Base-by-base conservation (phyloP, 1,140 invertebrate genomes). In the Plutomurus gul region DNA sequence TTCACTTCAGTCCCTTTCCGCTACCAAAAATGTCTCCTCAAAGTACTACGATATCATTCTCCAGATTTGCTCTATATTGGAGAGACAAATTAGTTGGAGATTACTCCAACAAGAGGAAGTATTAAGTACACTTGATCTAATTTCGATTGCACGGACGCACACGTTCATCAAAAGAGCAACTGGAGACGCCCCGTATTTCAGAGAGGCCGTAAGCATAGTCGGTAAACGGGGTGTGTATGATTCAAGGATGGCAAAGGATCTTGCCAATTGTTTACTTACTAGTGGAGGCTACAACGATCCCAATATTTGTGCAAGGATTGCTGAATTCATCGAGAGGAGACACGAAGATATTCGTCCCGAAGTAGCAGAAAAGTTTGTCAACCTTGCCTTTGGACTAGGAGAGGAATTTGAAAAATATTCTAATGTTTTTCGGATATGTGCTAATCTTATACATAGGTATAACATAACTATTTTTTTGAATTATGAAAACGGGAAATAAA, bases 371-470 rank as follows among this genome's bases (percentile, higher is more conserved):
- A 88, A 87, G 83, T 83, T 89, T 1, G 73, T 89, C 5, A 86
- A 83, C n/a, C 85, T 87, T 46, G 85, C 86, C 39, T 90, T 87
- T 78, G 85, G 85, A 65, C 76, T 88, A 8, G 88, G 88, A 27
- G 89, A 87, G 88, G 11, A 83, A 85, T n/a, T 84, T 85, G 6
- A 76, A 37, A 56, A 37, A 4, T 74, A 20, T 40, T 36, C 60
- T 13, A 7, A 75, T 25, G 39, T 78, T 16, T 27, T 78, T 20
- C 22, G 70, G 3, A 79, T 25, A 11, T 79, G 77, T 56, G n/a
- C 27, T 13, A 39, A 49, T 10, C 18, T 74, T 30, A n/a, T 70
- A 72, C 11, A 27, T 39, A 22, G 60, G 36, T 74, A 56, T 51
- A 18, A 18, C 8, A 39, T 43, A 22, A 27, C 5, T 43, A 65